Evolutionary conservation across 2,113 vertebrate genomes (phyloP), one percentile per base, ranked within the genome.

Genomic region (Rhabdomys dilectus): DNA sequence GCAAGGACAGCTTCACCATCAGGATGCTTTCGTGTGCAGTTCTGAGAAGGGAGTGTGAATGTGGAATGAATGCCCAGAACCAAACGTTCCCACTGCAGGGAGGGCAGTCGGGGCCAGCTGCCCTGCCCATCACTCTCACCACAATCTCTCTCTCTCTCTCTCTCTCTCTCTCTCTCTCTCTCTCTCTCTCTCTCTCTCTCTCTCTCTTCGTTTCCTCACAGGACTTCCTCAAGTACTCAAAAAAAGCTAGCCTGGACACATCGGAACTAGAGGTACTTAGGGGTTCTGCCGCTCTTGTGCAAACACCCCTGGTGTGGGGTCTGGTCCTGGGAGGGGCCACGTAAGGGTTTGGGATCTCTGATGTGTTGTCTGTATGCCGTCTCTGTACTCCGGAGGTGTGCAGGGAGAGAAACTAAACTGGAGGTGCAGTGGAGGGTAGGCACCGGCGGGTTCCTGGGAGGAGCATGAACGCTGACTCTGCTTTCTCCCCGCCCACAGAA

Each of bases 181-280:
- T 58, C 11, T 53, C 10, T 53, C 56, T 58, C 56, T 58, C 29
- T 13, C 45, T 45, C 93, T 73, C 6, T 84, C 45, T 51, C 0
- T 19, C 93, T 73, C 6, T 84, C 51, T 15, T 75, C 56, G 12
- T 96, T 94, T 58, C 12, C 51, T 89, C 97, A 64, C 94, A 99
- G 99, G 99, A 99, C 97, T 99, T 99, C 98, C 98, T 99, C 93
- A 99, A 99, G 98, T 99, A 99, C 94, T 99, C 99, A 94, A 99
- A 99, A 98, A 99, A 99, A 97, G 99, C 99, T 60, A 99, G 99
- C 92, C 98, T 99, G 72, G 99, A 99, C 95, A 99, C 99, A 9
- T 95, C 98, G 17, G 99, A 99, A 95, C 97, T 99, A 93, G 99
- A 99, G 99, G 99, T 99, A 98, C 82, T 6, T 77, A 21, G n/a